phyloP scores from a whole-genome alignment of 2,113 vertebrate species.

The Eptesicus fuscus region DNA sequence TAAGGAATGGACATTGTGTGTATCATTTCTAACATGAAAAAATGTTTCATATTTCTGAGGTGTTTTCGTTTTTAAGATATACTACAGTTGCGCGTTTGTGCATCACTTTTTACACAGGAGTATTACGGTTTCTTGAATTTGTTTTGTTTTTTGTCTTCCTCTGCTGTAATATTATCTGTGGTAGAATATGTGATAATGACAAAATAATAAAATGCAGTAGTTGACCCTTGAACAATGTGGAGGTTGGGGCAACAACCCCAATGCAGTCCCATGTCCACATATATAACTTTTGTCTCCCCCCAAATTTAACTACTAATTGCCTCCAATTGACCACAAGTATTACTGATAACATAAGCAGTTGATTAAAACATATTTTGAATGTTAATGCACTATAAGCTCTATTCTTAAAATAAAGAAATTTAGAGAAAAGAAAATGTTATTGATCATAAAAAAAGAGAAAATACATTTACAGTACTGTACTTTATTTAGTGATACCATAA shows the following conservation, averaged over 20 bases:
- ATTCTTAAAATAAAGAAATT: not conserved
- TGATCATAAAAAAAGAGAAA: not conserved
- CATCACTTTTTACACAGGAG: not conserved
- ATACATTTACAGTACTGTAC: not conserved
- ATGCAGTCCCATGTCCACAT: not conserved
- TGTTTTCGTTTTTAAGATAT: conserved; percentile 23
- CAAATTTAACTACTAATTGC: not conserved
- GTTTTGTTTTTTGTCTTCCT: not conserved
- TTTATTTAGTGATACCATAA: not conserved
- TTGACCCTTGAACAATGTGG: not conserved
- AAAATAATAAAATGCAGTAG: not conserved
- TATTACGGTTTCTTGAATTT: not conserved
- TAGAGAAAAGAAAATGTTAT: not conserved
- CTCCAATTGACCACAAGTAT: not conserved
- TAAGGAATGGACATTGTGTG: not conserved
- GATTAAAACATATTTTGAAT: not conserved
- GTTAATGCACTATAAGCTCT: not conserved
- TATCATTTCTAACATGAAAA: not conserved
- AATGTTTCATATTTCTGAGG: not conserved
- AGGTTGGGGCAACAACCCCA: too few species aligned
- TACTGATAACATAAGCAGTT: not conserved
- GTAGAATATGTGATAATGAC: not conserved
- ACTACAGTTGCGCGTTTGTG: not conserved
- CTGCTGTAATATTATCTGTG: not conserved
- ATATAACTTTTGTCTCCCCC: not conserved